phyloP scores from a whole-genome alignment of 2,888 invertebrate species.

The Euproctis similis region DNA sequence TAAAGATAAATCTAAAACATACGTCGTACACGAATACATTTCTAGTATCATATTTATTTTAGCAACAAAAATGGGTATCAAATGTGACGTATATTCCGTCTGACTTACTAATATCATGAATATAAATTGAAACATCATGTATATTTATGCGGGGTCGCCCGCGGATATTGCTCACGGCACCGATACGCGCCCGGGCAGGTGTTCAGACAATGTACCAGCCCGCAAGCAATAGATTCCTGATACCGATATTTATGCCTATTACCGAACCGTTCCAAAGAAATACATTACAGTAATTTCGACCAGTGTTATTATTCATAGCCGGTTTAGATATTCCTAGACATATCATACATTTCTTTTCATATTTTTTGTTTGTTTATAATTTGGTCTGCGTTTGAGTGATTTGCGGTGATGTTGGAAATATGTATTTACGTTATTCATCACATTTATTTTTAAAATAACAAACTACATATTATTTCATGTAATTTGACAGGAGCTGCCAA shows the following conservation, averaged over 20 bases:
- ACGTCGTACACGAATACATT: slow-evolving; percentile 20
- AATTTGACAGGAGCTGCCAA: no score
- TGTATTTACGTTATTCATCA: no score
- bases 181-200: slow-evolving; percentile 56
- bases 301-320: slow-evolving; percentile 26
- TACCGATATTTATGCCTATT: slow-evolving; percentile 70
- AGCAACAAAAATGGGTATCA: slow-evolving; percentile 69
- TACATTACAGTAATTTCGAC: slow-evolving; percentile 44
- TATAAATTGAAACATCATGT: slow-evolving; percentile 73
- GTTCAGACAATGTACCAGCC: slow-evolving; percentile 70
- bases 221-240: slow-evolving; percentile 62
- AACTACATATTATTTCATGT: no score
- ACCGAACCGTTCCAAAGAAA: slow-evolving; percentile 55
- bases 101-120: slow-evolving; percentile 73
- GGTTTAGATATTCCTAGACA: slow-evolving; percentile 20
- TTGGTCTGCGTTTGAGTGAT: no score
- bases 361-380: no score
- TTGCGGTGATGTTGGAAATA: slow-evolving; percentile 9
- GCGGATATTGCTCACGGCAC: slow-evolving; percentile 57
- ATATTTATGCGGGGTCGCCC: slow-evolving; percentile 64
- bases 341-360: slow-evolving; percentile 10
- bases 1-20: slow-evolving; percentile 11
- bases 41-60: slow-evolving; percentile 44
- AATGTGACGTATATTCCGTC: slow-evolving; percentile 66
- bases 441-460: no score